Conservation (phyloP, 2,113 vertebrate species). For the Zonotrichia leucophrys region DNA sequence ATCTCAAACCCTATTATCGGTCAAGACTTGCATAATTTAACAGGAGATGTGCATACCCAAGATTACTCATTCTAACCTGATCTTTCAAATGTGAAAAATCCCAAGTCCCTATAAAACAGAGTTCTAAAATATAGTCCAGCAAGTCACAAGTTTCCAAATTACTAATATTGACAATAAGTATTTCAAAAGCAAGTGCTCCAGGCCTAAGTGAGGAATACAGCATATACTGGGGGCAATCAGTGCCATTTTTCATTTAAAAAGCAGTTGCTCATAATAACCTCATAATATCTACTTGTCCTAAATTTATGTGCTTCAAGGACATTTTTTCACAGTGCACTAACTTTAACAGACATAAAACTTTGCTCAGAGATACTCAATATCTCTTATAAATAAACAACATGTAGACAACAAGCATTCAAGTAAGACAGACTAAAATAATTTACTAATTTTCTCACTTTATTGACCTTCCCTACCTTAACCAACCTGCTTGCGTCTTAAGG, state of each 20-base stretch:
- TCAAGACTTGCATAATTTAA: constrained; percentile 15
- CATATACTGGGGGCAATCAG: not conserved
- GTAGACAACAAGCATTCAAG: not conserved
- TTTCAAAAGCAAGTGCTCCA: not conserved
- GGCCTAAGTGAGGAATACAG: not conserved
- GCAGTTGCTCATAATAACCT: not conserved
- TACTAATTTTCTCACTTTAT: not conserved
- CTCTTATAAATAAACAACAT: not conserved
- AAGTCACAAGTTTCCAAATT: not conserved
- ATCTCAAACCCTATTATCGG: not conserved
- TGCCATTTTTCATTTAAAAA: not conserved
- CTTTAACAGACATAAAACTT: not conserved
- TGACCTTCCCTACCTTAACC: not conserved
- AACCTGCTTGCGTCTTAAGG: not conserved
- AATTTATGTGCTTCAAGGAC: constrained; percentile 3
- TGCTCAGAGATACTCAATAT: not conserved
- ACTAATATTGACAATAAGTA: not conserved
- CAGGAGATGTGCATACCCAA: not conserved
- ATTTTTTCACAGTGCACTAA: not conserved
- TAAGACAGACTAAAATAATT: not conserved
- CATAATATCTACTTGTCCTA: not conserved
- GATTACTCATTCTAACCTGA: not conserved
- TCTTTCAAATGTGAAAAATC: not conserved
- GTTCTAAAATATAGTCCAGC: not conserved
- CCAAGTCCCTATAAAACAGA: not conserved